A percentile compares a stretch with the other conserved stretches of the same genome.
Conservation (phyloP, 2,113 vertebrate species). For the Ahaetulla prasina region DNA sequence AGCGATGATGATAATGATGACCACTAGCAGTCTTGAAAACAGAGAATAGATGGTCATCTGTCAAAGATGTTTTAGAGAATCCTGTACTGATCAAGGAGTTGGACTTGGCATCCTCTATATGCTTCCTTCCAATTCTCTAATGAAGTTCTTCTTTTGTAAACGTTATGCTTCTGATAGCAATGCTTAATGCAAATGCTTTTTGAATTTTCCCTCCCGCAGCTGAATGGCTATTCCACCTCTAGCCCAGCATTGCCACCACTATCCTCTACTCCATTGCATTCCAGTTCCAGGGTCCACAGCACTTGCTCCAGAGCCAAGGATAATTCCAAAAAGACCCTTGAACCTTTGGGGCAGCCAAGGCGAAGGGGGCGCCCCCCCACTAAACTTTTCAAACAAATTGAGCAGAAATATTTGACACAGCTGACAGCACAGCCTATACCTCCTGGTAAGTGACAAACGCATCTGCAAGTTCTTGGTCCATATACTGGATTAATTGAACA, state of each 20-base stretch:
- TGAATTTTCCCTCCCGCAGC: neutral
- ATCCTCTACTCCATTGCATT: slow-evolving; percentile 52
- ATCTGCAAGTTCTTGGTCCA: neutral
- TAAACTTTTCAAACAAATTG: slow-evolving; percentile 86
- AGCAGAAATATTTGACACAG: slow-evolving; percentile 89
- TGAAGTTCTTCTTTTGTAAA: neutral
- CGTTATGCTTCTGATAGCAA: neutral
- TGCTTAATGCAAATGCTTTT: fast-evolving
- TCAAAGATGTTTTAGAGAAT: neutral
- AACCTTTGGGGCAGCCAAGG: slow-evolving; percentile 70
- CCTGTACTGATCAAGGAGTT: neutral
- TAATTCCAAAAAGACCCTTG: slow-evolving; percentile 57
- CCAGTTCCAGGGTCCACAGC: slow-evolving; percentile 43
- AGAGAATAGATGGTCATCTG: neutral
- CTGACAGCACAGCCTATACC: slow-evolving; percentile 86
- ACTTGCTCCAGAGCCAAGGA: slow-evolving; percentile 41
- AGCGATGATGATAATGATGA: neutral
- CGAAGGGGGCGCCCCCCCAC: slow-evolving; percentile 85
- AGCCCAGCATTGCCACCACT: slow-evolving; percentile 48
- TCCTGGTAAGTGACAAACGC: slow-evolving; percentile 67
- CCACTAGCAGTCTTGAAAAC: neutral
- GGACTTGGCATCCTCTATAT: neutral
- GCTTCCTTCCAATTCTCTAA: neutral
- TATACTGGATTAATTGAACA: neutral
- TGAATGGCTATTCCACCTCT: slow-evolving; percentile 50